A percentile compares a stretch with the other conserved stretches of the same genome.
Evolutionary conservation across 2,797 vertebrate genomes (phyloP).

Genomic region (Ceryle rudis): DNA sequence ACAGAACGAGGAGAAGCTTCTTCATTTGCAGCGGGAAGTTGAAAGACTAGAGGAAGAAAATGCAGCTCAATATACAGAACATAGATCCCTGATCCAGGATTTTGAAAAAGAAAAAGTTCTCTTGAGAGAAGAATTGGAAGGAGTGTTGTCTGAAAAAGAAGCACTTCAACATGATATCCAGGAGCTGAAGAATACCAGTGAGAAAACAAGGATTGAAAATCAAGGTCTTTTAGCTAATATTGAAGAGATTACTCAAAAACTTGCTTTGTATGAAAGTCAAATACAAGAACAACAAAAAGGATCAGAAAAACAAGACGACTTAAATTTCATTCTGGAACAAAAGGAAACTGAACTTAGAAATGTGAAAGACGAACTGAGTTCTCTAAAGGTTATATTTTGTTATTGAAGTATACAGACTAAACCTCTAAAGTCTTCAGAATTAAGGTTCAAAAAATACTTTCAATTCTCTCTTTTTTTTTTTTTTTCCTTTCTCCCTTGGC

Average conservation of each 20-base stretch:
- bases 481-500: neutral
- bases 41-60: constrained; percentile 79
- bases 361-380: constrained; percentile 81
- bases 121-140: constrained; percentile 83
- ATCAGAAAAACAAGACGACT: constrained; percentile 71
- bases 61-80: constrained; percentile 78
- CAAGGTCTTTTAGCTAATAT: constrained; percentile 78
- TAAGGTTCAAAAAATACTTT: constrained; percentile 70
- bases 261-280: constrained; percentile 75
- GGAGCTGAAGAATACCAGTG: constrained; percentile 83
- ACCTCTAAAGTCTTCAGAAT: constrained; percentile 62
- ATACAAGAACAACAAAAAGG: constrained; percentile 57
- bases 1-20: constrained; percentile 63
- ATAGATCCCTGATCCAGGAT: constrained; percentile 80
- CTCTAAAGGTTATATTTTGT: constrained; percentile 87
- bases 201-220: constrained; percentile 86
- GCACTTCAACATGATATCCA: constrained; percentile 84
- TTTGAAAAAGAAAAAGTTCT: constrained; percentile 83
- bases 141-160: constrained; percentile 82
- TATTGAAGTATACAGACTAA: constrained; percentile 71
- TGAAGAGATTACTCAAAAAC: constrained; percentile 73
- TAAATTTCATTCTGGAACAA: constrained; percentile 81
- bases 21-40: constrained; percentile 71
- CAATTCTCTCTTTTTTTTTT: neutral
- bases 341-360: constrained; percentile 85